These are phyloP conservation scores for Caenorhabditis briggsae DNA, from an alignment of 1,140 invertebrate species.

Conservation along the genomic window DNA sequence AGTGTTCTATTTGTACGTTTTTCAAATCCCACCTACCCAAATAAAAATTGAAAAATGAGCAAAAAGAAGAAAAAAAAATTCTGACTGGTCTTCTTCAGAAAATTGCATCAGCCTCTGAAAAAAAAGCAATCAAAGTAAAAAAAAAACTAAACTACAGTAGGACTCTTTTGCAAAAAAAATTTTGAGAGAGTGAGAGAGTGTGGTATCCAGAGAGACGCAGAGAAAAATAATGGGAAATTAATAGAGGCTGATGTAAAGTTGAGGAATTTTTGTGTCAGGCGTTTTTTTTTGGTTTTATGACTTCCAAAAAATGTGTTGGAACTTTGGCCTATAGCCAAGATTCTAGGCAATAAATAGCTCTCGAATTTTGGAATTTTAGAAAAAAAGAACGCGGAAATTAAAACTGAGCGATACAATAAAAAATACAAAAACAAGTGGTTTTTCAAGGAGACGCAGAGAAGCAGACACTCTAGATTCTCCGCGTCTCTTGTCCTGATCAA, in stretches of 20 bases:
- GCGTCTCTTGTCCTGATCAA: too few relatives aligned
- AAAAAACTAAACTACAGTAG: constrained; percentile 38
- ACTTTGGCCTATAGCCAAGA: background rate
- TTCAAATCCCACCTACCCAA: background rate
- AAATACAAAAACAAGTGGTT: too few relatives aligned
- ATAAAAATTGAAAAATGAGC: background rate
- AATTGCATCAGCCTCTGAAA: constrained; percentile 24
- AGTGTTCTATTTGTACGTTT: background rate
- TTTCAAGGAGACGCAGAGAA: too few relatives aligned
- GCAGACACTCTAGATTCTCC: too few relatives aligned
- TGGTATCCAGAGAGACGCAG: constrained; percentile 5
- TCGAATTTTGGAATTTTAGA: too few relatives aligned
- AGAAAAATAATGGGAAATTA: background rate
- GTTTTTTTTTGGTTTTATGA: background rate
- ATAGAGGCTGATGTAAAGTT: constrained; percentile 15
- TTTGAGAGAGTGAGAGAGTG: background rate
- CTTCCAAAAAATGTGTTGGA: background rate
- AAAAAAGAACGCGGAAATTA: too few relatives aligned
- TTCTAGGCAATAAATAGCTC: too few relatives aligned
- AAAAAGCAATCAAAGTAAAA: constrained; percentile 29
- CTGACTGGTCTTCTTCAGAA: background rate
- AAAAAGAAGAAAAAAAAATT: background rate
- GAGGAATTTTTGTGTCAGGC: background rate
- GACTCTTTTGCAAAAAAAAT: background rate
- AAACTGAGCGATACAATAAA: too few relatives aligned